A percentile compares a stretch with the other conserved stretches of the same genome.
phyloP scores from a whole-genome alignment of 1,140 invertebrate species.

The Meloidogyne exigua region DNA sequence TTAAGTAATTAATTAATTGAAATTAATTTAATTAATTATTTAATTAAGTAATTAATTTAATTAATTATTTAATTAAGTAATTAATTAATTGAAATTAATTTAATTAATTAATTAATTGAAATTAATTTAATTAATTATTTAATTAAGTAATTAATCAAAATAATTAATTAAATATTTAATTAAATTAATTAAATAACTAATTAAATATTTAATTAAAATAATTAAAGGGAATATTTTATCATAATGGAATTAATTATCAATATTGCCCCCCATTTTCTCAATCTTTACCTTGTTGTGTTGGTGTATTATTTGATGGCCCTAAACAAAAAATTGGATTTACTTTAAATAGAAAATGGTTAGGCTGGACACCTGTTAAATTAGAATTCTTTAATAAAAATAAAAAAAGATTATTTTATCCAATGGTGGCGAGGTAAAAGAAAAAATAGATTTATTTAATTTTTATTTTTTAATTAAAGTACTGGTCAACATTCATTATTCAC shows the following conservation, averaged over 20 bases:
- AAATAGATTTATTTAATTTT: slow-evolving; percentile 9
- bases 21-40: slow-evolving; percentile 15
- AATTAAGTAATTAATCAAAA: neutral
- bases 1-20: neutral
- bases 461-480: slow-evolving; percentile 8
- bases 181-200: too few relatives aligned
- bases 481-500: slow-evolving; percentile 23
- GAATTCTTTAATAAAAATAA: slow-evolving; percentile 28
- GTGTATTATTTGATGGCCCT: slow-evolving; percentile 40
- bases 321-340: slow-evolving; percentile 32
- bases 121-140: neutral
- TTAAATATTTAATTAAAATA: neutral
- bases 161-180: slow-evolving; percentile 31
- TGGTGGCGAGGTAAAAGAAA: slow-evolving; percentile 43
- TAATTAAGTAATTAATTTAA: neutral
- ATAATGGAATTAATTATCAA: neutral
- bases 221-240: slow-evolving; percentile 8
- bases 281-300: slow-evolving; percentile 17
- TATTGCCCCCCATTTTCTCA: slow-evolving; percentile 22
- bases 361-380: slow-evolving; percentile 23
- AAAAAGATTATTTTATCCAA: slow-evolving; percentile 33
- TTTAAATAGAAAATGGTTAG: slow-evolving; percentile 31
- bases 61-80: slow-evolving; percentile 14
- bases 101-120: neutral
- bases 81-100: neutral